These are phyloP conservation scores for Zaprionus gabonicus DNA, from an alignment of 1,140 invertebrate genomes.

Conservation along the genomic window DNA sequence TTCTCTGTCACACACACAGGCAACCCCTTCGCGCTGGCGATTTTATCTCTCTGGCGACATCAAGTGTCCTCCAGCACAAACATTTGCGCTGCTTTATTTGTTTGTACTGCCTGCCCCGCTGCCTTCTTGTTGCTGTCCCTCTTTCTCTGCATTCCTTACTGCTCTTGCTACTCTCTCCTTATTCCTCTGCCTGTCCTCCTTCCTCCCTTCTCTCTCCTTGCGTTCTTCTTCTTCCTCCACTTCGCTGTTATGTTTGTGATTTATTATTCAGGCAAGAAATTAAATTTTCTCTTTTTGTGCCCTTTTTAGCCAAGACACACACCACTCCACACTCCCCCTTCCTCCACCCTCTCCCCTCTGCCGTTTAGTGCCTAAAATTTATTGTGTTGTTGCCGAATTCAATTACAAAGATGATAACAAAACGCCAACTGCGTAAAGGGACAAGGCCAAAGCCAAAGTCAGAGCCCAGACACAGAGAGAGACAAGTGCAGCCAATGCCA, in stretches of 20 bases:
- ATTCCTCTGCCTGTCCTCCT: not conserved
- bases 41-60: slow-evolving; percentile 73
- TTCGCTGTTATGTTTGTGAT: slow-evolving; percentile 79
- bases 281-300: slow-evolving; percentile 80
- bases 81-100: slow-evolving; percentile 49
- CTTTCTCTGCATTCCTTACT: not conserved
- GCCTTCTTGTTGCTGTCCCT: not conserved
- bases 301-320: slow-evolving; percentile 26
- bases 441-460: slow-evolving; percentile 23
- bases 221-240: not conserved
- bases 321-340: not conserved
- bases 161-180: too few relatives aligned
- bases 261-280: slow-evolving; percentile 83
- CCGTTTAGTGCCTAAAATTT: slow-evolving; percentile 74
- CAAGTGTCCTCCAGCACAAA: slow-evolving; percentile 46
- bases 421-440: slow-evolving; percentile 7
- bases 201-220: not conserved
- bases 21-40: slow-evolving; percentile 19
- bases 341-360: not conserved
- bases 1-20: not conserved
- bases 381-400: slow-evolving; percentile 75
- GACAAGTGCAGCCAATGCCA: slow-evolving; percentile 45
- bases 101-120: slow-evolving; percentile 24
- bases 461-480: slow-evolving; percentile 22
- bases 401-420: slow-evolving; percentile 57